A percentile compares a stretch with the other conserved stretches of the same genome.
These are phyloP conservation scores for Aphelocoma californica DNA, from an alignment of 2,797 vertebrate species.

Conservation along the genomic window DNA sequence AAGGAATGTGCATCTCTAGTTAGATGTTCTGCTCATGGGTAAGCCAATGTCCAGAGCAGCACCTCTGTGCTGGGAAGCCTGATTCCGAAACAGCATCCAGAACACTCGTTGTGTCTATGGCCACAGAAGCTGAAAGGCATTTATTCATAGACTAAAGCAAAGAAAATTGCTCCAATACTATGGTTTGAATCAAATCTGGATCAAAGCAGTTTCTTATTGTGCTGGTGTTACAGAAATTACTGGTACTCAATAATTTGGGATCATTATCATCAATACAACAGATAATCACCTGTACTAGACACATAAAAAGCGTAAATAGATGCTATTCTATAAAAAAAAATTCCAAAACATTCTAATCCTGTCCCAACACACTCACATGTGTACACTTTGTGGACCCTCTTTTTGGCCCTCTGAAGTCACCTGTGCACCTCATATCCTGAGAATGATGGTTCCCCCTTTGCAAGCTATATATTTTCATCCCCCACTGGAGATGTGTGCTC, in stretches of 20 bases:
- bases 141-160: neutral
- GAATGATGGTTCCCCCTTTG: neutral
- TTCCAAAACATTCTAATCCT: neutral
- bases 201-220: neutral
- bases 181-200: neutral
- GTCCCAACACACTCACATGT: neutral
- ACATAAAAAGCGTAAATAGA: neutral
- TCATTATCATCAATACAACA: neutral
- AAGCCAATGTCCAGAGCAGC: neutral
- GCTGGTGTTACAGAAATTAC: neutral
- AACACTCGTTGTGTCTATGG: neutral
- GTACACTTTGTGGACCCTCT: rapidly evolving
- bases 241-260: neutral
- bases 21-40: neutral
- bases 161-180: neutral
- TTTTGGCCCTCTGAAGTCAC: neutral
- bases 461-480: neutral
- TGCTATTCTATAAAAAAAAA: neutral
- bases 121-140: neutral
- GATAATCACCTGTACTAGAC: neutral
- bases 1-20: neutral
- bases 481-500: neutral
- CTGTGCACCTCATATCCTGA: neutral
- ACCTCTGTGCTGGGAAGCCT: neutral
- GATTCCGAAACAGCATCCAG: neutral